These are phyloP conservation scores for Glaucomys volans DNA, from an alignment of 2,113 vertebrate genomes.

Conservation along the genomic window DNA sequence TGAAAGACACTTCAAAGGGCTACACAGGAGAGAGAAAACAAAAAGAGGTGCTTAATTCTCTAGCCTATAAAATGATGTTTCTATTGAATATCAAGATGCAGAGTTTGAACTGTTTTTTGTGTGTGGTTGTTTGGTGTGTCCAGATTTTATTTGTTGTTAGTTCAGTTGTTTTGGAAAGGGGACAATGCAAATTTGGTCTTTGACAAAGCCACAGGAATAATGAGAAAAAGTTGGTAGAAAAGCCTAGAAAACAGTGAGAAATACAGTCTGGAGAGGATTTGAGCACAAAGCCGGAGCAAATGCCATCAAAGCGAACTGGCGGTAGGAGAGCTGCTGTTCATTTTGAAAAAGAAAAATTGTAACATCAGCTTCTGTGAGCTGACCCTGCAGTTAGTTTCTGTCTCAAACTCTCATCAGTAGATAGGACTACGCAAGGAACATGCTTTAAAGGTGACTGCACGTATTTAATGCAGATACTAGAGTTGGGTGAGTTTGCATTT, in stretches of 20 bases:
- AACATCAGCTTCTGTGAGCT: background rate
- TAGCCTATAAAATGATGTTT: background rate
- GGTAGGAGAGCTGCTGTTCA: background rate
- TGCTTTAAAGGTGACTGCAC: background rate
- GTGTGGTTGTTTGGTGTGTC: background rate
- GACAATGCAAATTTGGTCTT: background rate
- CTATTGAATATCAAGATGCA: background rate
- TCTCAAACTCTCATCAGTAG: background rate
- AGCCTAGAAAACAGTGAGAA: background rate
- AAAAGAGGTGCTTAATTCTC: background rate
- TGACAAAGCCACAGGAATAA: background rate
- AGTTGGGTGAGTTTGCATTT: background rate
- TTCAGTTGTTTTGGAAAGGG: background rate
- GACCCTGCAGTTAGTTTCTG: background rate
- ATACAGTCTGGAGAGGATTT: background rate
- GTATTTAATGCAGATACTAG: background rate
- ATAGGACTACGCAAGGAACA: background rate
- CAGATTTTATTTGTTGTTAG: background rate
- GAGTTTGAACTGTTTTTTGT: background rate
- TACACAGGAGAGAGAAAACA: background rate
- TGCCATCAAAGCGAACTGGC: background rate
- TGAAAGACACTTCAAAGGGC: slow-evolving; percentile 25
- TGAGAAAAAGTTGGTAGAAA: background rate
- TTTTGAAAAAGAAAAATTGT: background rate
- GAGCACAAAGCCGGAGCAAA: background rate